Percentiles rank a stretch among this genome's conserved stretches.
Conservation (phyloP, 2,113 vertebrate species). For the Psophia crepitans region DNA sequence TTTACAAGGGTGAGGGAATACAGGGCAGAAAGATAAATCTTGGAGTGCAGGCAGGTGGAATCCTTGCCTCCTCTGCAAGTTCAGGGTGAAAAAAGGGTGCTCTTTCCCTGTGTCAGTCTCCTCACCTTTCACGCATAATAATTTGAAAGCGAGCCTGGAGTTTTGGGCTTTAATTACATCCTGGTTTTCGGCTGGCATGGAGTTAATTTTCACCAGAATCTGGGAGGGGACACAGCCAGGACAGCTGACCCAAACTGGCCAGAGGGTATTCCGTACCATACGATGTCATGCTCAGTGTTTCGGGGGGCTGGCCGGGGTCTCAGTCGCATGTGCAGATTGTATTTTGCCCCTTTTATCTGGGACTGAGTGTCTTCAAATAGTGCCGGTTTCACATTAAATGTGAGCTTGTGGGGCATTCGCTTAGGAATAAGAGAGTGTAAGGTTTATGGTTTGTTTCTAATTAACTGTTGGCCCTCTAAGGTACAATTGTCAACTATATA, state of each 20-base stretch:
- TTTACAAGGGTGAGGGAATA: background rate
- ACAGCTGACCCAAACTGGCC: too few relatives aligned
- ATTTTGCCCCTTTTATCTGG: background rate
- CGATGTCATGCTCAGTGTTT: too few relatives aligned
- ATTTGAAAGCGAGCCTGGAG: background rate
- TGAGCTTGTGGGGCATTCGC: background rate
- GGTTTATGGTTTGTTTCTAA: background rate
- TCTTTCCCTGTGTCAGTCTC: background rate
- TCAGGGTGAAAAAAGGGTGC: background rate
- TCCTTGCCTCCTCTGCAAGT: background rate
- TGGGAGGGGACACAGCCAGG: too few relatives aligned
- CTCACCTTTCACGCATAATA: background rate
- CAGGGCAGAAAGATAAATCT: background rate
- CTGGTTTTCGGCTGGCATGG: too few relatives aligned
- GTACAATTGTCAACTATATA: background rate
- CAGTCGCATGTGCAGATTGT: fast-evolving
- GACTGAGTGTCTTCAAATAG: background rate
- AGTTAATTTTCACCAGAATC: too few relatives aligned
- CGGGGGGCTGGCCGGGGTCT: background rate
- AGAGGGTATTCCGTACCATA: too few relatives aligned
- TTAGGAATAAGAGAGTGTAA: background rate
- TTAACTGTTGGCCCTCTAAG: background rate
- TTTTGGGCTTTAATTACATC: background rate
- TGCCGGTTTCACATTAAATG: background rate
- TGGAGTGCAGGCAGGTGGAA: background rate